A percentile compares a stretch with the other conserved stretches of the same genome.
Evolutionary conservation across 2,888 invertebrate genomes (phyloP).

Genomic region (Torymus tubicola): DNA sequence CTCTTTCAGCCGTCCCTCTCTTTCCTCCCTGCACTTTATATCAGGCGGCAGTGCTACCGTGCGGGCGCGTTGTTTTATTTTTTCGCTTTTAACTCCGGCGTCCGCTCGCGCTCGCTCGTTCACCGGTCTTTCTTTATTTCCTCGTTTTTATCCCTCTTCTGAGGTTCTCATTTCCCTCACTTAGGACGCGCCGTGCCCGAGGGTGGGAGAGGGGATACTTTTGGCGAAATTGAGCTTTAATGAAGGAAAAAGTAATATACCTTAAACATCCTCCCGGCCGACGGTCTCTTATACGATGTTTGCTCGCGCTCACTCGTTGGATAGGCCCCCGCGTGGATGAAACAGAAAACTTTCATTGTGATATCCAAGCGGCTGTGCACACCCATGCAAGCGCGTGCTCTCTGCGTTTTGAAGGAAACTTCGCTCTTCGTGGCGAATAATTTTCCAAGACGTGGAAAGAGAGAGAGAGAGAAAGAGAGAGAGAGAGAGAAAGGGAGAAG

Average conservation of each 20-base stretch:
- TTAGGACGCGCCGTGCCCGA: conserved; percentile 15
- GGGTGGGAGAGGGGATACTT: conserved; percentile 26
- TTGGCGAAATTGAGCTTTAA: conserved; percentile 54
- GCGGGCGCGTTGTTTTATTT: conserved; percentile 31
- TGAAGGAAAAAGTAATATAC: conserved; percentile 58
- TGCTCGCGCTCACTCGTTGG: conserved; percentile 8
- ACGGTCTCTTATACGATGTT: conserved; percentile 41
- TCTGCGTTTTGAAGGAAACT: conserved; percentile 11
- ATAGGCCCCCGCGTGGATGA: conserved; percentile 29
- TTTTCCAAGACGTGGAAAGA: conserved; percentile 20
- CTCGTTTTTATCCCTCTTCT: conserved; percentile 48
- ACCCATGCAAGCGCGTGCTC: neutral
- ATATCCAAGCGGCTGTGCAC: conserved; percentile 9
- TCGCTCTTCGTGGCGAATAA: conserved; percentile 11
- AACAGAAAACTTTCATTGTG: conserved; percentile 50
- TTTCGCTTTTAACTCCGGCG: conserved; percentile 19
- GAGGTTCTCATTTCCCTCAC: conserved; percentile 54
- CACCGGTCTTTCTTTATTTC: conserved; percentile 48
- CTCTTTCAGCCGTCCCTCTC: neutral
- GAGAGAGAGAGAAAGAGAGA: no score
- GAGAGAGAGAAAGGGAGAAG: no score
- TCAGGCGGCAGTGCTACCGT: conserved; percentile 18
- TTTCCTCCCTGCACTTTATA: conserved; percentile 42
- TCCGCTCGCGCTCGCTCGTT: conserved; percentile 14
- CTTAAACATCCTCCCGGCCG: conserved; percentile 45